Evolutionary conservation across 2,113 vertebrate genomes (phyloP).

Genomic region (Anolis sagrei): DNA sequence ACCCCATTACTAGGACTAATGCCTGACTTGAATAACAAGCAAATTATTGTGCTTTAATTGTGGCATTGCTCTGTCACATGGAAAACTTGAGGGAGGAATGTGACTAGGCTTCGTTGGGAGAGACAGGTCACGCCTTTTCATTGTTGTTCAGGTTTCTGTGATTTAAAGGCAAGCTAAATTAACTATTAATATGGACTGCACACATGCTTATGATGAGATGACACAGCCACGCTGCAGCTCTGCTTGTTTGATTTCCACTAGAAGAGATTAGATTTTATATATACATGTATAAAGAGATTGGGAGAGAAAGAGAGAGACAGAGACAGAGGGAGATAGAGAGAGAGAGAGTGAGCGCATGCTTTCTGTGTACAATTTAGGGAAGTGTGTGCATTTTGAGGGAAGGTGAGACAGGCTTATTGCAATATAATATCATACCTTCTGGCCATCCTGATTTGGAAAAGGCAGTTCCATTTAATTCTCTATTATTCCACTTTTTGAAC

Average conservation of each 20-base stretch:
- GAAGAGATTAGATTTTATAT: constrained; percentile 52
- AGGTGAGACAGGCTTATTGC: not conserved
- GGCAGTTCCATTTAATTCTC: no score
- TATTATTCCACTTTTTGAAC: no score
- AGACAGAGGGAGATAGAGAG: no score
- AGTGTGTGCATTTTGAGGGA: constrained; percentile 4
- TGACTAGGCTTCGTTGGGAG: constrained; percentile 67
- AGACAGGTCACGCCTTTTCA: constrained; percentile 78
- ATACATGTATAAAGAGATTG: no score
- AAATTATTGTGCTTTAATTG: constrained; percentile 89
- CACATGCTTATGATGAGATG: constrained; percentile 68
- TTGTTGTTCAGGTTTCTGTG: constrained; percentile 64
- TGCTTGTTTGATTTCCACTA: constrained; percentile 66
- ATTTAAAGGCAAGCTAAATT: constrained; percentile 76
- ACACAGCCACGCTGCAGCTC: constrained; percentile 61
- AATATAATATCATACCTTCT: not conserved
- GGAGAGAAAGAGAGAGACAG: no score
- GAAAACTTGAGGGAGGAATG: constrained; percentile 78
- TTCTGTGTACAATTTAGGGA: constrained; percentile 36
- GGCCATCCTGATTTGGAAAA: no score
- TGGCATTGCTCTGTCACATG: constrained; percentile 79
- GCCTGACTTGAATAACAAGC: constrained; percentile 90
- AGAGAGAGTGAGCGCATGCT: no score
- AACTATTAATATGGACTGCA: constrained; percentile 75
- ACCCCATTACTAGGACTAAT: constrained; percentile 87